Evolutionary conservation across 2,888 invertebrate genomes (phyloP).

Genomic region (Hirtodrosophila duncani): DNA sequence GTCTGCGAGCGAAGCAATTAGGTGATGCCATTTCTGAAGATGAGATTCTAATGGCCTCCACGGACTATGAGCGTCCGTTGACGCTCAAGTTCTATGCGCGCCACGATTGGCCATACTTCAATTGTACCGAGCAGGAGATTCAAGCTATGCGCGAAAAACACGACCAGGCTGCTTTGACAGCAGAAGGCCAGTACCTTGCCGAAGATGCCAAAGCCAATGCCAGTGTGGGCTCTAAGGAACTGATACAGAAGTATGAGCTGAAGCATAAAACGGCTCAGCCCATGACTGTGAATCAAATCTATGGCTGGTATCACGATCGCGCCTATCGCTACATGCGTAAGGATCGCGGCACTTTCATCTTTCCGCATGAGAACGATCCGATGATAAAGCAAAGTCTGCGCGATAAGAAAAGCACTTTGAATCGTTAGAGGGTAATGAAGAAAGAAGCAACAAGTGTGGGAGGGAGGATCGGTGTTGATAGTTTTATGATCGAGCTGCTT

Average conservation of each 20-base stretch:
- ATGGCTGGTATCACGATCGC: slow-evolving; percentile 58
- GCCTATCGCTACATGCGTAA: slow-evolving; percentile 41
- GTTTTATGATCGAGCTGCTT: too few relatives aligned
- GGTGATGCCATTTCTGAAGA: not conserved
- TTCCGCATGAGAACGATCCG: slow-evolving; percentile 54
- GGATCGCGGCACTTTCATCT: slow-evolving; percentile 51
- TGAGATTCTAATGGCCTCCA: slow-evolving; percentile 7
- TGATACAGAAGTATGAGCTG: slow-evolving; percentile 18
- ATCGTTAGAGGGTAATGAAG: too few relatives aligned
- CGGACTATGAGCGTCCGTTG: slow-evolving; percentile 44
- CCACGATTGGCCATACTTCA: slow-evolving; percentile 57
- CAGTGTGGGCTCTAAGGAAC: not conserved
- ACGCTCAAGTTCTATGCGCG: slow-evolving; percentile 61
- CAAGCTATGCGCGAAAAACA: slow-evolving; percentile 28
- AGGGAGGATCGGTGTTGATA: too few relatives aligned
- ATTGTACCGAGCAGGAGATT: slow-evolving; percentile 38
- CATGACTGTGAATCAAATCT: slow-evolving; percentile 53
- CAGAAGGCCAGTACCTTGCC: not conserved
- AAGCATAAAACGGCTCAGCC: slow-evolving; percentile 43
- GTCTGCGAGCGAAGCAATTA: slow-evolving; percentile 1
- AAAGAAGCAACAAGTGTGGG: too few relatives aligned
- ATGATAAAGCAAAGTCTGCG: slow-evolving; percentile 28
- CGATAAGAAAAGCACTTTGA: too few relatives aligned
- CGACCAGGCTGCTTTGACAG: slow-evolving; percentile 26
- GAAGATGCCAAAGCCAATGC: not conserved